These are phyloP conservation scores for Cyclophora albipunctata DNA, from an alignment of 2,888 invertebrate genomes.

Conservation along the genomic window DNA sequence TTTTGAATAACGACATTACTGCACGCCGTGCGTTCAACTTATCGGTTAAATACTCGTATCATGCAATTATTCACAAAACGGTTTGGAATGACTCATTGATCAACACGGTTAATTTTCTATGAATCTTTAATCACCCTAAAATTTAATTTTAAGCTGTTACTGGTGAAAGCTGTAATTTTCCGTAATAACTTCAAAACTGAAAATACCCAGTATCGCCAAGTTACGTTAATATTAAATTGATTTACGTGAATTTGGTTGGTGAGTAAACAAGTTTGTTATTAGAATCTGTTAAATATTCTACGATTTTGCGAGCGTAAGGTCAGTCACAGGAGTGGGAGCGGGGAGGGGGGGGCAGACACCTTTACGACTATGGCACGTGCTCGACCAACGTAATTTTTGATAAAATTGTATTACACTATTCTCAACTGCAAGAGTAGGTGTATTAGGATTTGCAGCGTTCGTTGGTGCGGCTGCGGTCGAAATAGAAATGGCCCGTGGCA, in stretches of 20 bases:
- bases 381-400: conserved; percentile 44
- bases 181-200: not conserved
- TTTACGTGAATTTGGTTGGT: conserved; percentile 22
- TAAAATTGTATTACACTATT: conserved; percentile 48
- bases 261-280: conserved; percentile 31
- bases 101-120: not conserved
- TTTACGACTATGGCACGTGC: conserved; percentile 53
- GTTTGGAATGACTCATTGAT: no score
- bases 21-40: no score
- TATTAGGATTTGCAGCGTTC: conserved; percentile 23
- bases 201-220: not conserved
- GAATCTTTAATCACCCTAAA: not conserved
- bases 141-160: not conserved
- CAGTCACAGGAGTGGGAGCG: conserved; percentile 10
- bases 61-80: no score
- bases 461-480: not conserved
- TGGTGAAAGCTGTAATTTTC: no score
- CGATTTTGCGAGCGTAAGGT: conserved; percentile 18
- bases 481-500: no score
- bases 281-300: conserved; percentile 39
- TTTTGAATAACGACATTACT: conserved; percentile 4
- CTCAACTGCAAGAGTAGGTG: conserved; percentile 21
- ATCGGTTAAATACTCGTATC: no score
- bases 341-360: conserved; percentile 31
- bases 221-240: conserved; percentile 15